Base-by-base conservation (phyloP, 2,797 vertebrate species). In the Gymnoscopelus microlampas region DNA sequence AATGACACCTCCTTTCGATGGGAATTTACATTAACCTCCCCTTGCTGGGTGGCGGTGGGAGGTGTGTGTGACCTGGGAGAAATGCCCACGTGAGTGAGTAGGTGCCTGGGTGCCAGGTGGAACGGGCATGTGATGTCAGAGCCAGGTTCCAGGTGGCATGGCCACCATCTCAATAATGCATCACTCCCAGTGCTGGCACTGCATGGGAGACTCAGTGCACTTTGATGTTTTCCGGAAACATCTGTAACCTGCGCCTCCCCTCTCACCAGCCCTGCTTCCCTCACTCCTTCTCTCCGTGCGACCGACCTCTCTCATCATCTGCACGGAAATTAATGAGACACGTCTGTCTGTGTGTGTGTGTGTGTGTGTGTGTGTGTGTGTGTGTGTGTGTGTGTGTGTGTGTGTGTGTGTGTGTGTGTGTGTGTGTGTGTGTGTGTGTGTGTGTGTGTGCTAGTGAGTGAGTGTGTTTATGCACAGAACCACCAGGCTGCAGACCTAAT, bases 181-280 rank as follows among this genome's bases (percentile, higher is more conserved):
- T 88, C 88, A 77, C 68, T 78, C 82, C 86, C 79, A 70, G 80
- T 68, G 50, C 85, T 78, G 78, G 80, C 83, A 70, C 73, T 81
- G 13, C 24, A 3, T 13, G n/a, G 83, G 82, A 83, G 76, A 65
- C 67, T 9, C 61, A 49, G 54, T 19, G 19, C 73, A 86, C 91
- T 94, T 93, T 94, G 92, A 94, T 91, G 92, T 93, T 77, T 78
- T 86, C 80, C 80, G 80, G 80, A 89, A 93, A 93, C 93, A 94
- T 94, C 93, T 94, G 94, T 86, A 93, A 81, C 78, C 82, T 81
- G 79, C 79, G 72, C 73, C 64, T 66, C 76, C 81, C 71, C 82
- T 79, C 80, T 85, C 84, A 78, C 48, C 56, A 12, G 29, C 12
- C 35, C 60, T 76, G 78, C 78, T 83, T 44, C 77, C 78, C 63